Conservation (phyloP, 1,140 invertebrate species). For the Carcinoscorpius rotundicauda region DNA sequence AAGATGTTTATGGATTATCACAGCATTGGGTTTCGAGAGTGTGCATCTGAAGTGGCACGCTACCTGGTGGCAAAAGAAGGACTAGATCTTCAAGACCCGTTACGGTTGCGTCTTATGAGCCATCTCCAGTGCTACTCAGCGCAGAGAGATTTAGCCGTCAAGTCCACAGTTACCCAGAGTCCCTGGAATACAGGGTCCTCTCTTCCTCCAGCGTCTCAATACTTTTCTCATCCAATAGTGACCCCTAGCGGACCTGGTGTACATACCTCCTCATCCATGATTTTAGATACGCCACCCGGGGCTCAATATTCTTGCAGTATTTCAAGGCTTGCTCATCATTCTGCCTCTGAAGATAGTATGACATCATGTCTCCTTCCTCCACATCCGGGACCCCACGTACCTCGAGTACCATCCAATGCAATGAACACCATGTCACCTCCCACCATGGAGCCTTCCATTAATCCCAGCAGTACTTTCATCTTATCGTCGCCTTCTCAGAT, state of each 20-base stretch:
- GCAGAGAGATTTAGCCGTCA: slow-evolving; percentile 60
- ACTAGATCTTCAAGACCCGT: slow-evolving; percentile 87
- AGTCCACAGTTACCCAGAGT: slow-evolving; percentile 23
- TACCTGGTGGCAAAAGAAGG: slow-evolving; percentile 88
- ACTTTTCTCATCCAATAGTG: background rate
- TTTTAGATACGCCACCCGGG: slow-evolving; percentile 5
- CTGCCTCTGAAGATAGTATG: no score
- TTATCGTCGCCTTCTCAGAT: slow-evolving; percentile 36
- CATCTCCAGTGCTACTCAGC: slow-evolving; percentile 82
- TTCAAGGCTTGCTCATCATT: background rate
- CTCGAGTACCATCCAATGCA: slow-evolving; percentile 2
- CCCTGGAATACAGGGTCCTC: slow-evolving; percentile 27
- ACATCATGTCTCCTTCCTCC: no score
- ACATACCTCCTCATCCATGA: slow-evolving; percentile 6
- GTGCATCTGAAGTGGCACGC: slow-evolving; percentile 82
- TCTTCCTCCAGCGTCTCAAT: slow-evolving; percentile 21
- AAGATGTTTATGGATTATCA: slow-evolving; percentile 93
- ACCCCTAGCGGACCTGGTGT: background rate
- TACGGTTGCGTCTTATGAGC: slow-evolving; percentile 78
- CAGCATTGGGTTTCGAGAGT: slow-evolving; percentile 88
- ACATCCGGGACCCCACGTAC: no score
- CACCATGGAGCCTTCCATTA: slow-evolving; percentile 5
- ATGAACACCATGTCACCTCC: slow-evolving; percentile 16
- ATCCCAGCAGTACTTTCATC: slow-evolving; percentile 18
- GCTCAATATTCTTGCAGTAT: slow-evolving; percentile 3